These are phyloP conservation scores for Numenius arquata DNA, from an alignment of 2,113 vertebrate species.

Conservation along the genomic window DNA sequence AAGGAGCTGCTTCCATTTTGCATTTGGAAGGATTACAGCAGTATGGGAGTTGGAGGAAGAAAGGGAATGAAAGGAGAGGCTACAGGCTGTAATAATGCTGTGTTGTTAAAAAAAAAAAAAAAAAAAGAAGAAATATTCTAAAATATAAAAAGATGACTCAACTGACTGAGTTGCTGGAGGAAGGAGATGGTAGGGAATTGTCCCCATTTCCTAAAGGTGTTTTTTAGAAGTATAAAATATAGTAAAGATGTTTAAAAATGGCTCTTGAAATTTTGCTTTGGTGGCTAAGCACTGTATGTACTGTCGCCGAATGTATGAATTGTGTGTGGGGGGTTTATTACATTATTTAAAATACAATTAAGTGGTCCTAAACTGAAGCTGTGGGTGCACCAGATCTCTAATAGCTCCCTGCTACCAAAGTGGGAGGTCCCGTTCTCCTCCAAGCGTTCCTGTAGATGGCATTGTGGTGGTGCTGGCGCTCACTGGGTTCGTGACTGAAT, in stretches of 20 bases:
- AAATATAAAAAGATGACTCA: background rate
- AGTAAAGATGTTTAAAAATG: background rate
- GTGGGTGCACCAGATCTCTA: background rate
- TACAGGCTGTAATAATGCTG: background rate
- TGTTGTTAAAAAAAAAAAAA: background rate
- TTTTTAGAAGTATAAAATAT: background rate
- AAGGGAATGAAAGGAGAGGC: background rate
- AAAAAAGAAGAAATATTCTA: background rate
- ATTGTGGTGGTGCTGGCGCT: background rate
- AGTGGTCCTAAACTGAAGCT: background rate
- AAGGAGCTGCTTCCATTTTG: background rate
- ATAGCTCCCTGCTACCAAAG: fast-evolving
- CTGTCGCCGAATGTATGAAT: background rate
- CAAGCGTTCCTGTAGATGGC: background rate
- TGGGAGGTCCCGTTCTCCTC: background rate
- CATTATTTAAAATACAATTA: background rate
- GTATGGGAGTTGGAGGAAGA: background rate
- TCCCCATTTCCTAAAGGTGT: background rate
- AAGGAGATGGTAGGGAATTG: background rate
- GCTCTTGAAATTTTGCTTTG: background rate
- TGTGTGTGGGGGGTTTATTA: background rate
- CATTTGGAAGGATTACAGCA: background rate
- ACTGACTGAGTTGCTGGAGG: background rate
- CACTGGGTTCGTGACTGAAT: background rate
- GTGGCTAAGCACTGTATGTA: background rate